Conservation (phyloP, 1,140 invertebrate genomes). For the Delia radicum region DNA sequence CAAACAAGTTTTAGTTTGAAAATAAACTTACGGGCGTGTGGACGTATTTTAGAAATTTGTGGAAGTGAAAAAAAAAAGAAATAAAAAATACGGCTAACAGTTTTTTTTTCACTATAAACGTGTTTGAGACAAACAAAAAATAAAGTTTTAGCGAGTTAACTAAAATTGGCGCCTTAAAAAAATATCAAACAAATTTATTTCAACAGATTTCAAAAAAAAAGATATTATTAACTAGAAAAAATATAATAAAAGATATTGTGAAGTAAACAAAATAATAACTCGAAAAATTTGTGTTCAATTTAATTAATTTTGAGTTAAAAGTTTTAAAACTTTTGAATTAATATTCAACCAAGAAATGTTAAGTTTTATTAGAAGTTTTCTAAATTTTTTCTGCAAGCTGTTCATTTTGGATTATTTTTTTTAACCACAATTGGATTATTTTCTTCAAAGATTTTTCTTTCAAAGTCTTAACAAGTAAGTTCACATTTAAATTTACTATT, state of each 20-base stretch:
- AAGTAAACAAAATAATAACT: background rate
- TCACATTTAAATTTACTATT: background rate
- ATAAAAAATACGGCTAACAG: background rate
- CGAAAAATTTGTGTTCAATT: background rate
- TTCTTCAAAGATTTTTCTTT: background rate
- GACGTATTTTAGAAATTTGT: slow-evolving; percentile 6
- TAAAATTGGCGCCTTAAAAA: background rate
- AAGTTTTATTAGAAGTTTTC: too few relatives aligned
- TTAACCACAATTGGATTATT: background rate
- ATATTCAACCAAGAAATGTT: background rate
- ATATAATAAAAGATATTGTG: background rate
- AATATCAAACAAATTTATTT: background rate
- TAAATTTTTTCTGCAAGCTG: too few relatives aligned
- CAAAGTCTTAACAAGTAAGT: background rate
- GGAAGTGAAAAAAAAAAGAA: background rate
- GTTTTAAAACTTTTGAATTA: background rate
- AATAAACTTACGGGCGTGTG: slow-evolving; percentile 9
- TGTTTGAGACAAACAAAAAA: background rate
- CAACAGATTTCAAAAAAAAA: background rate
- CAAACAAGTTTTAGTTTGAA: slow-evolving; percentile 24
- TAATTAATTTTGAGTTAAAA: background rate
- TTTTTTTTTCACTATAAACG: background rate
- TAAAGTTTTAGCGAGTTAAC: background rate
- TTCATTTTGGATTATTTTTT: background rate
- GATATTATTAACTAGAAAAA: background rate